Evolutionary conservation across 2,113 vertebrate genomes (phyloP).

Genomic region (Deroptyus accipitrinus): DNA sequence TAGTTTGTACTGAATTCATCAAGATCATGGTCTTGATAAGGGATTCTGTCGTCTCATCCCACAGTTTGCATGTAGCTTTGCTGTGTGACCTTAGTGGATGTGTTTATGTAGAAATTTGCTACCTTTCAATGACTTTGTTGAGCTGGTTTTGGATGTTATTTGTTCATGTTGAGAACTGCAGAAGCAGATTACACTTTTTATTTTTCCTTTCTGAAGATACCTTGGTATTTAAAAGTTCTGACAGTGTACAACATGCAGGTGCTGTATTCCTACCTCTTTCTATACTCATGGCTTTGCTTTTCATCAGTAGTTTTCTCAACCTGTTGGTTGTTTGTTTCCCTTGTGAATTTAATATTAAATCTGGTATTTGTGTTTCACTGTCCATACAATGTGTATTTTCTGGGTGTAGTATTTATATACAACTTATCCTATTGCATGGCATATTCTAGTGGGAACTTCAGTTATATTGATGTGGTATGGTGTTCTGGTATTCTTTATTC

Average conservation of each 20-base stretch:
- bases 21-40: not conserved
- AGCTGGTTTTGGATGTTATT: not conserved
- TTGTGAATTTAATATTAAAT: slow-evolving; percentile 12
- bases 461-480: not conserved
- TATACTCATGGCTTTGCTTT: not conserved
- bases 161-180: not conserved
- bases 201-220: not conserved
- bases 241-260: not conserved
- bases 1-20: not conserved
- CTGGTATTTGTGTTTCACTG: not conserved
- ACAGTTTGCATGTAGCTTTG: not conserved
- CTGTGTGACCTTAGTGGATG: not conserved
- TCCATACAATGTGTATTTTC: not conserved
- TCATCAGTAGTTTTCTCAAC: slow-evolving; percentile 20
- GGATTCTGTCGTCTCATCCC: not conserved
- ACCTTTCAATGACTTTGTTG: not conserved
- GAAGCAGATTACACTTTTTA: not conserved
- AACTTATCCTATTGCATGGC: not conserved
- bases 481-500: not conserved
- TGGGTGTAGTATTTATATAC: not conserved
- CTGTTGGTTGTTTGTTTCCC: slow-evolving; percentile 12
- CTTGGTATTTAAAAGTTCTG: not conserved
- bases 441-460: not conserved
- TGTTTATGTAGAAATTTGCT: rapidly evolving
- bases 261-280: not conserved